Percentiles rank a stretch among this genome's conserved stretches.
phyloP scores from a whole-genome alignment of 2,113 vertebrate species.

The Columba livia region DNA sequence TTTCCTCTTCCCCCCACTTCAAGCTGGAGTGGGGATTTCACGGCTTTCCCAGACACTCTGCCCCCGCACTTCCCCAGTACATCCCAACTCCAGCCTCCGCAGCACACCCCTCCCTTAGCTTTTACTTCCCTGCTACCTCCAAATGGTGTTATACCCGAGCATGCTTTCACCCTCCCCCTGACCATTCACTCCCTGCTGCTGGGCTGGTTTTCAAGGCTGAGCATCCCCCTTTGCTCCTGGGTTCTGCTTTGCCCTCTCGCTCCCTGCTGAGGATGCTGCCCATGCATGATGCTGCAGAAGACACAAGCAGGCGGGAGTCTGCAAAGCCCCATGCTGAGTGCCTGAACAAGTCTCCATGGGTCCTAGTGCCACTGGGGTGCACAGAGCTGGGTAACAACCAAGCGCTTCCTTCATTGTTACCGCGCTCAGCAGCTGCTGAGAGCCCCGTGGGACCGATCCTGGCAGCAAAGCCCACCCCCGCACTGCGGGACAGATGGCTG shows the following conservation, averaged over 20 bases:
- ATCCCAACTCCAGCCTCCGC: neutral
- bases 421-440: neutral
- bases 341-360: rapidly evolving
- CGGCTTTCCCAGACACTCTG: conserved; percentile 25
- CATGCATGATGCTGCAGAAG: neutral
- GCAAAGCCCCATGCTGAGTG: neutral
- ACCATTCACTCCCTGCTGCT: neutral
- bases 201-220: neutral
- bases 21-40: neutral
- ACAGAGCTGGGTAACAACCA: neutral
- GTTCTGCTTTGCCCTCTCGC: rapidly evolving
- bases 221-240: neutral
- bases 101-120: neutral
- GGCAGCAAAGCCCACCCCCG: neutral
- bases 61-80: neutral
- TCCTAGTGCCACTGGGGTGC: neutral
- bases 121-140: neutral
- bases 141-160: neutral
- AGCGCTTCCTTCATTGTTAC: neutral
- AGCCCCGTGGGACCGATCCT: neutral
- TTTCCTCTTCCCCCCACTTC: neutral
- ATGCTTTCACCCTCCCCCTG: neutral
- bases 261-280: neutral
- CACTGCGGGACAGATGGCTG: neutral
- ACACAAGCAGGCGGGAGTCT: neutral